These are phyloP conservation scores for Tragelaphus eurycerus DNA, from an alignment of 2,797 vertebrate species.

Conservation along the genomic window DNA sequence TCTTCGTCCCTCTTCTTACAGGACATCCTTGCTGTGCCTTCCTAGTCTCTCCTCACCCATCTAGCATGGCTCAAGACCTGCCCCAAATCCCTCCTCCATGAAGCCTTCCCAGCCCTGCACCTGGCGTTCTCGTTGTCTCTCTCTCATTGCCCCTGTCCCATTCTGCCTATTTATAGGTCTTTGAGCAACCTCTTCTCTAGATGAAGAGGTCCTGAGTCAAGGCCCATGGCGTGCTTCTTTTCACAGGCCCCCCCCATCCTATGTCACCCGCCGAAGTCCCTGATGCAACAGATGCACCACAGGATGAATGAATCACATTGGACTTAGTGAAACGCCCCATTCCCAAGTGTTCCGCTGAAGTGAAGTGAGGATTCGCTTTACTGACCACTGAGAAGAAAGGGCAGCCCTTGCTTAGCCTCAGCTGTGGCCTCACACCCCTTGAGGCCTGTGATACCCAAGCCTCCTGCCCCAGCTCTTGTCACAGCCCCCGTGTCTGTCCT, in stretches of 20 bases:
- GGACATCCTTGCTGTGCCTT: background rate
- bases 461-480: background rate
- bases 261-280: accelerated
- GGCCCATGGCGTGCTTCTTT: background rate
- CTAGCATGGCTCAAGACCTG: background rate
- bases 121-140: background rate
- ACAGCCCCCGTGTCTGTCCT: background rate
- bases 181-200: background rate
- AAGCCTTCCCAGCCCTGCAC: background rate
- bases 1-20: background rate
- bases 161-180: background rate
- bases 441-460: background rate
- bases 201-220: background rate
- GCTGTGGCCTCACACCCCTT: background rate
- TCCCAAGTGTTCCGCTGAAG: background rate
- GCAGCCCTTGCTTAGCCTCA: background rate
- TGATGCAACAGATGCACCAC: background rate
- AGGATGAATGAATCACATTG: accelerated
- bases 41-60: background rate
- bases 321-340: background rate
- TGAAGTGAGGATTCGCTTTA: background rate
- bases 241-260: background rate
- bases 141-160: background rate
- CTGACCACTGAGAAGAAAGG: background rate
- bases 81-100: background rate